A percentile compares a stretch with the other conserved stretches of the same genome.
Conservation (phyloP, 1,140 invertebrate genomes). For the Drusus annulatus region DNA sequence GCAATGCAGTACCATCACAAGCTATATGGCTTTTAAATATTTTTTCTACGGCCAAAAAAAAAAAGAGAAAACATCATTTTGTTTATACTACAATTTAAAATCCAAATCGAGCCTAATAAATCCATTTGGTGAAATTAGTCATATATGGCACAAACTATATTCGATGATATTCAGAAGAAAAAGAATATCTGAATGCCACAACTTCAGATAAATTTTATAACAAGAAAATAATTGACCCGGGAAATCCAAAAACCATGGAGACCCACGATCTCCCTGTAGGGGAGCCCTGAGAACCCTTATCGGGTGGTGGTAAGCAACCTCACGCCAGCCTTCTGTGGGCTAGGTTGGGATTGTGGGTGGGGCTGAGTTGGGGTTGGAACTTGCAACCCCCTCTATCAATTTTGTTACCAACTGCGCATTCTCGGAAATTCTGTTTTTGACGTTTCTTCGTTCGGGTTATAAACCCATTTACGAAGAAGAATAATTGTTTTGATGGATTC, state of each 20-base stretch:
- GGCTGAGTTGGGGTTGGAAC: slow-evolving; percentile 20
- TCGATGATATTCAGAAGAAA: no score
- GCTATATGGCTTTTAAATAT: no score
- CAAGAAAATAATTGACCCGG: neutral
- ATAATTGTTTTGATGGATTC: slow-evolving; percentile 5
- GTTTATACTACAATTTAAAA: no score
- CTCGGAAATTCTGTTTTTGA: slow-evolving; percentile 50
- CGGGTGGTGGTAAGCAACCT: slow-evolving; percentile 17
- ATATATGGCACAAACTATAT: no score
- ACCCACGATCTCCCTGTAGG: neutral
- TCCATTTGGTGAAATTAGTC: no score
- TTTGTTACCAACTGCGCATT: slow-evolving; percentile 50
- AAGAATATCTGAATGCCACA: no score
- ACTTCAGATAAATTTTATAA: no score
- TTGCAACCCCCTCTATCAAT: slow-evolving; percentile 43
- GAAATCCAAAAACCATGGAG: neutral
- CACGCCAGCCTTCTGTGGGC: slow-evolving; percentile 16
- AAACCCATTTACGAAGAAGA: neutral
- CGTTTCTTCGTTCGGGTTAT: slow-evolving; percentile 22
- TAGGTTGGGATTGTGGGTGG: slow-evolving; percentile 28
- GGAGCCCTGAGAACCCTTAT: slow-evolving; percentile 26
- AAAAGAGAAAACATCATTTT: no score
- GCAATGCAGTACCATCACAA: no score
- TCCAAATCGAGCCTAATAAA: no score
- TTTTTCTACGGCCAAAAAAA: no score